These are phyloP conservation scores for Ariolimax columbianus DNA, from an alignment of 2,888 invertebrate species.

Conservation along the genomic window DNA sequence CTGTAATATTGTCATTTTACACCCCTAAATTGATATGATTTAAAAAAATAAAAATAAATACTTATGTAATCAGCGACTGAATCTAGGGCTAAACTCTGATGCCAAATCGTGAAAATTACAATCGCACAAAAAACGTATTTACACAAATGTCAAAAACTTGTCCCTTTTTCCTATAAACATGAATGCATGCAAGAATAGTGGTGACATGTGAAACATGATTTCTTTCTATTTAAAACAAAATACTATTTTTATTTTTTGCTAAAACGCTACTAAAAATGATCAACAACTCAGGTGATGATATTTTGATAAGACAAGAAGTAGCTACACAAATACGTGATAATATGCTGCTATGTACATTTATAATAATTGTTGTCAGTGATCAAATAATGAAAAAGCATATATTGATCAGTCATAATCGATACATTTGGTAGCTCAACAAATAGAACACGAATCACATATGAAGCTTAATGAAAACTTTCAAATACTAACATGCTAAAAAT, in stretches of 20 bases:
- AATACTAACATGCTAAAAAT: neutral
- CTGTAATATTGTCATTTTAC: neutral
- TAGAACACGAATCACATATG: neutral
- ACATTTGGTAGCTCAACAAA: neutral
- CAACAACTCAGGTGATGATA: neutral
- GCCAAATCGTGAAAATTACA: neutral
- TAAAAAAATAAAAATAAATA: neutral
- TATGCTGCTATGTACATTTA: neutral
- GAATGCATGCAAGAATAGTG: neutral
- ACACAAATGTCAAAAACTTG: constrained; percentile 17
- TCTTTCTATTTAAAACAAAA: neutral
- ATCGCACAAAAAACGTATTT: constrained; percentile 5
- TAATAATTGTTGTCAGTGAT: neutral
- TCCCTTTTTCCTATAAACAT: neutral
- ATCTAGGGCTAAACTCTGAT: neutral
- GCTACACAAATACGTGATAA: neutral
- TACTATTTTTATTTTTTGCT: neutral
- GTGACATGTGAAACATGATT: neutral
- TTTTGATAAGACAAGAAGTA: neutral
- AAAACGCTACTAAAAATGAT: neutral
- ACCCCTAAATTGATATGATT: neutral
- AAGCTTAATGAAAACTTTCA: neutral
- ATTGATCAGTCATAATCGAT: neutral
- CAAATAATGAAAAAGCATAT: neutral
- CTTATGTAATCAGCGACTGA: neutral